Conservation (phyloP, 2,888 invertebrate genomes). For the Venusia cambrica region DNA sequence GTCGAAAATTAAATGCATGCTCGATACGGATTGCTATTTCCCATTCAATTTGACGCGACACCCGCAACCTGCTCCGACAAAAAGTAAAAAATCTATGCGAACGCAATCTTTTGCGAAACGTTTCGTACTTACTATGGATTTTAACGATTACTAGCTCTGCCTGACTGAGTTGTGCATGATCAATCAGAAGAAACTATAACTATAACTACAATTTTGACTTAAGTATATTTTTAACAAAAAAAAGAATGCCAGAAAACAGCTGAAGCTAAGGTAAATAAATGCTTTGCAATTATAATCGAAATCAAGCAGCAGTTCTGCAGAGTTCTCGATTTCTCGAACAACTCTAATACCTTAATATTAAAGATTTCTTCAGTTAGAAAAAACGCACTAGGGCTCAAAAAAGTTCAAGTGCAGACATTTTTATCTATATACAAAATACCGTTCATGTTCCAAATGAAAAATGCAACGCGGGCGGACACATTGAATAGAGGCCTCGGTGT, state of each 20-base stretch:
- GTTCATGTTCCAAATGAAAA: slow-evolving; percentile 64
- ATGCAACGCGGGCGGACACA: slow-evolving; percentile 52
- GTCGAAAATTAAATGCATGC: slow-evolving; percentile 20
- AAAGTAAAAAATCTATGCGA: slow-evolving; percentile 16
- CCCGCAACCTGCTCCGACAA: slow-evolving; percentile 32
- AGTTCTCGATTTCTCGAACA: too few relatives aligned
- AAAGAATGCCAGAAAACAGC: too few relatives aligned
- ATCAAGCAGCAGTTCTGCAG: too few relatives aligned
- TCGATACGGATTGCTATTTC: slow-evolving; percentile 42
- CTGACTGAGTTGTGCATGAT: too few relatives aligned
- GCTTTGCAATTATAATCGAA: too few relatives aligned
- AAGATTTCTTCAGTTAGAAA: too few relatives aligned
- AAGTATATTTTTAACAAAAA: too few relatives aligned
- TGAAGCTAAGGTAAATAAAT: too few relatives aligned
- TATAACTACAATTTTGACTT: too few relatives aligned
- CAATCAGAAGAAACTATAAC: too few relatives aligned
- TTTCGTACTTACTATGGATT: slow-evolving; percentile 16
- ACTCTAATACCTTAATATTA: too few relatives aligned
- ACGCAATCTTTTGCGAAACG: slow-evolving; percentile 24
- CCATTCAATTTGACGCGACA: slow-evolving; percentile 50
- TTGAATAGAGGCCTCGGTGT: slow-evolving; percentile 57
- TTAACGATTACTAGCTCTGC: slow-evolving; percentile 1
- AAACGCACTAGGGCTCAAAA: not conserved
- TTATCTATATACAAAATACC: slow-evolving; percentile 25
- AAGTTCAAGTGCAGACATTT: slow-evolving; percentile 1